A percentile compares a stretch with the other conserved stretches of the same genome.
Conservation (phyloP, 2,113 vertebrate genomes). For the Sciurus niger region DNA sequence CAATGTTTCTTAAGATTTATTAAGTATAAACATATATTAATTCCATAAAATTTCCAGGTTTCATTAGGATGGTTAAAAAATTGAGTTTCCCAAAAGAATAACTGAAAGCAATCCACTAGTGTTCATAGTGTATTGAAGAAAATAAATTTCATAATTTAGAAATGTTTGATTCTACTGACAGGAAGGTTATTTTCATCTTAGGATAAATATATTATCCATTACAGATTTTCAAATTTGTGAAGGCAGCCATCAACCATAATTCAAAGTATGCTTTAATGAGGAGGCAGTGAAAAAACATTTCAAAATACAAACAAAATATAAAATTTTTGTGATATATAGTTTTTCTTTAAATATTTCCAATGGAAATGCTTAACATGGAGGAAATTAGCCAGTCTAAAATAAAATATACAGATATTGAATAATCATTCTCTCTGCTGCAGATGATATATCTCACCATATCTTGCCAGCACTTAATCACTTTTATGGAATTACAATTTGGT, state of each 20-base stretch:
- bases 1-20: slow-evolving; percentile 10
- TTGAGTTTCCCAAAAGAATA: slow-evolving; percentile 45
- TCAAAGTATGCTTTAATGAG: slow-evolving; percentile 48
- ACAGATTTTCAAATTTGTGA: slow-evolving; percentile 56
- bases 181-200: slow-evolving; percentile 56
- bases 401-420: slow-evolving; percentile 77
- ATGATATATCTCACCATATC: slow-evolving; percentile 86
- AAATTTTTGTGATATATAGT: slow-evolving; percentile 5
- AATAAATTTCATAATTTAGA: slow-evolving; percentile 51
- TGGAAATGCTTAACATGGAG: slow-evolving; percentile 19
- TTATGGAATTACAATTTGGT: slow-evolving; percentile 89
- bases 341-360: slow-evolving; percentile 49
- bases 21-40: not conserved
- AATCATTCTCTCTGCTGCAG: slow-evolving; percentile 82
- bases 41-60: not conserved
- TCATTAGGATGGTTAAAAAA: not conserved
- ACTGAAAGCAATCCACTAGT: not conserved
- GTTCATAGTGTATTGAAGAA: not conserved
- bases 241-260: slow-evolving; percentile 24
- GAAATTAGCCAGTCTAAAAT: slow-evolving; percentile 64
- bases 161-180: slow-evolving; percentile 46
- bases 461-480: slow-evolving; percentile 88
- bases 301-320: not conserved
- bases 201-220: not conserved
- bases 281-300: not conserved